These are phyloP conservation scores for Crenuchus spilurus DNA, from an alignment of 2,797 vertebrate genomes.

Conservation along the genomic window DNA sequence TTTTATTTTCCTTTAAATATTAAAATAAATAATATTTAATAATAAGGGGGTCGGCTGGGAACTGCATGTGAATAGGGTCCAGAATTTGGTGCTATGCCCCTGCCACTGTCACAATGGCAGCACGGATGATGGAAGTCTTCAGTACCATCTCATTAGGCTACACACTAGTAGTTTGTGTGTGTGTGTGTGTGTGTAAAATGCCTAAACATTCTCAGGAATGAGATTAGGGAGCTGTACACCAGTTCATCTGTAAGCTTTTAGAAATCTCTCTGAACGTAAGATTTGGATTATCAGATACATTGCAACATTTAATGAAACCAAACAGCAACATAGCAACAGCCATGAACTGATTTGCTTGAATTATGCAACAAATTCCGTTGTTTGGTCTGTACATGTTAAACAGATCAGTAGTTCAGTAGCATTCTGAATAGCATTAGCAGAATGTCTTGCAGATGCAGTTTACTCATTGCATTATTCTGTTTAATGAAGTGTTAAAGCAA, in stretches of 20 bases:
- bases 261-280: neutral
- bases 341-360: neutral
- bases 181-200: neutral
- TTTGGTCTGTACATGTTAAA: neutral
- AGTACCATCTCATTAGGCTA: neutral
- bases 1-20: too few relatives aligned
- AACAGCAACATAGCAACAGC: neutral
- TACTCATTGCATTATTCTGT: neutral
- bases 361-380: neutral
- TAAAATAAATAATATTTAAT: too few relatives aligned
- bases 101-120: too few relatives aligned
- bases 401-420: neutral
- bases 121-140: neutral
- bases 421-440: neutral
- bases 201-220: neutral
- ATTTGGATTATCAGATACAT: conserved; percentile 2
- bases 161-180: neutral
- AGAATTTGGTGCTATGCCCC: too few relatives aligned
- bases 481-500: conserved; percentile 30
- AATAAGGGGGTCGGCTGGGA: too few relatives aligned
- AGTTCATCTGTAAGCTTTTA: conserved; percentile 6
- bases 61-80: too few relatives aligned
- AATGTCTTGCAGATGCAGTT: neutral
- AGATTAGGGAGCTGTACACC: neutral
- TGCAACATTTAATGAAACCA: conserved; percentile 9